Evolutionary conservation across 2,888 invertebrate genomes (phyloP).

Genomic region (Sabatieria punctata): DNA sequence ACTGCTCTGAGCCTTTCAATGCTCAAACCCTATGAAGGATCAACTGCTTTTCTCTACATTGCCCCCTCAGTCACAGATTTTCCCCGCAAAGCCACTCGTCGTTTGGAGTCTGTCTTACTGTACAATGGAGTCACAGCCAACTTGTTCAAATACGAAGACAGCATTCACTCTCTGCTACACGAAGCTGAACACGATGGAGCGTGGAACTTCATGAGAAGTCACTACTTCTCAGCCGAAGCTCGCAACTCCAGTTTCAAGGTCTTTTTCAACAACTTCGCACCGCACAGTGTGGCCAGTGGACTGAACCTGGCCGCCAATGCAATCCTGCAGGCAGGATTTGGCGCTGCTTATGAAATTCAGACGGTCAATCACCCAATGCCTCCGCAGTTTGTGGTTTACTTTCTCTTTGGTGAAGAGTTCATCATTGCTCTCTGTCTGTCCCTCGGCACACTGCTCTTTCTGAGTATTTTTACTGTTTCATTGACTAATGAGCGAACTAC

Average conservation of each 20-base stretch:
- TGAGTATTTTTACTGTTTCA: neutral
- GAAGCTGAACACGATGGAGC: neutral
- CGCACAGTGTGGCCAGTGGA: neutral
- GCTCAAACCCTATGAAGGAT: too few relatives aligned
- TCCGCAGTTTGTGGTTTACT: neutral
- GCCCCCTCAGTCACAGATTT: too few relatives aligned
- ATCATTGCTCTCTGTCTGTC: neutral
- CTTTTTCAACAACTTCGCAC: neutral
- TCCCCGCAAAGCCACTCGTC: too few relatives aligned
- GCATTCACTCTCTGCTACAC: neutral
- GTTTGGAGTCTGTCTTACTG: too few relatives aligned
- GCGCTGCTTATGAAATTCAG: too few relatives aligned
- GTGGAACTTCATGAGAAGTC: neutral
- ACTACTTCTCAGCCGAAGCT: neutral
- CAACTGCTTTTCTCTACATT: too few relatives aligned
- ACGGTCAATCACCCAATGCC: neutral
- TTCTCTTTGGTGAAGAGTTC: neutral
- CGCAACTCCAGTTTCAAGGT: neutral
- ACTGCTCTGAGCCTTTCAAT: too few relatives aligned
- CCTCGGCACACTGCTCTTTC: neutral
- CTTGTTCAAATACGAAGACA: neutral
- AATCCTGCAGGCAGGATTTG: too few relatives aligned
- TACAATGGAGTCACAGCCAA: too few relatives aligned
- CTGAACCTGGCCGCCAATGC: neutral
- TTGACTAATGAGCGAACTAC: neutral